Conservation (phyloP, 2,797 vertebrate genomes). For the Enteromius trimaculatus region DNA sequence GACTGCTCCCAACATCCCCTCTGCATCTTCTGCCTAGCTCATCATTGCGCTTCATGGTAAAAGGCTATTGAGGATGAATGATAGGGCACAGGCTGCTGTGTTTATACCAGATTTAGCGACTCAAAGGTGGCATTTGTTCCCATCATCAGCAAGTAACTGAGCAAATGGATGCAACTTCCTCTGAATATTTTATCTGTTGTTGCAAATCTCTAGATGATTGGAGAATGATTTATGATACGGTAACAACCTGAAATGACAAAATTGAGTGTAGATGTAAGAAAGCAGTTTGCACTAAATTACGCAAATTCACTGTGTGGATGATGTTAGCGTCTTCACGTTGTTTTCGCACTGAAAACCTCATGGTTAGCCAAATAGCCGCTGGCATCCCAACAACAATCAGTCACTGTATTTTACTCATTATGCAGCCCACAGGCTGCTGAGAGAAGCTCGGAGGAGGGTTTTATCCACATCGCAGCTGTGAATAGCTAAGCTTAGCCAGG, state of each 20-base stretch:
- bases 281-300: slow-evolving; percentile 60
- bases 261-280: slow-evolving; percentile 6
- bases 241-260: background rate
- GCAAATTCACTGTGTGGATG: slow-evolving; percentile 50
- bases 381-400: slow-evolving; percentile 61
- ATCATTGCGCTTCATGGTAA: slow-evolving; percentile 44
- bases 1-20: slow-evolving; percentile 61
- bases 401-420: slow-evolving; percentile 43
- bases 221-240: background rate
- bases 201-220: background rate
- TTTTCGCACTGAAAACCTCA: slow-evolving; percentile 63
- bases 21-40: slow-evolving; percentile 43
- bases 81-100: slow-evolving; percentile 52
- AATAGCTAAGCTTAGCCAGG: slow-evolving; percentile 44
- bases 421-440: slow-evolving; percentile 52
- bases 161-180: background rate
- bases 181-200: background rate
- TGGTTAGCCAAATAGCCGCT: slow-evolving; percentile 67
- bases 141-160: slow-evolving; percentile 12
- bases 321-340: slow-evolving; percentile 57
- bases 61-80: slow-evolving; percentile 46
- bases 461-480: slow-evolving; percentile 46
- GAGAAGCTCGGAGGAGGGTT: slow-evolving; percentile 50
- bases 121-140: slow-evolving; percentile 22
- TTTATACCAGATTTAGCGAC: slow-evolving; percentile 4